Evolutionary conservation across 2,797 vertebrate species (phyloP).

Genomic region (Labroides dimidiatus): DNA sequence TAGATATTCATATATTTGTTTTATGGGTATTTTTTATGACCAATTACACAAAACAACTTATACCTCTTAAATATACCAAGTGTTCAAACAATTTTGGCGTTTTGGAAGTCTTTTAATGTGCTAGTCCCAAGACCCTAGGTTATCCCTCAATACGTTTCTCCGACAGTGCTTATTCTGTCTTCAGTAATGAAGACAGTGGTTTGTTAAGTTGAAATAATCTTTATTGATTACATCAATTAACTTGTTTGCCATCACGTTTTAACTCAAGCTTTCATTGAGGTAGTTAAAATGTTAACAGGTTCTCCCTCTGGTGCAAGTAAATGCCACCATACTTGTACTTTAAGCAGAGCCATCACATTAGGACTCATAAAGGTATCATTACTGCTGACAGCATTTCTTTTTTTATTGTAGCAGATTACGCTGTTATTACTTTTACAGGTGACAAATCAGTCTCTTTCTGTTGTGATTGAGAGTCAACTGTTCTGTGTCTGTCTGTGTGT

Average conservation of each 20-base stretch:
- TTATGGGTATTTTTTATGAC: too few relatives aligned
- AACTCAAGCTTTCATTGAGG: not conserved
- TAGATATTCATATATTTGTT: too few relatives aligned
- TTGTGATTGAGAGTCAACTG: not conserved
- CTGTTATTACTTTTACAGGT: not conserved
- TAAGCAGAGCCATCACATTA: slow-evolving; percentile 8
- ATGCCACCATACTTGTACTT: slow-evolving; percentile 1
- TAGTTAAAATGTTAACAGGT: not conserved
- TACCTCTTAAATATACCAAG: too few relatives aligned
- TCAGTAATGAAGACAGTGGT: not conserved
- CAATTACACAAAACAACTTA: too few relatives aligned
- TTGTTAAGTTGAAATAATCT: not conserved
- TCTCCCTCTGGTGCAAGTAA: not conserved
- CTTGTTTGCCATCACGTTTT: not conserved
- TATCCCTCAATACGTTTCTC: not conserved
- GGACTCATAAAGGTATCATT: slow-evolving; percentile 17
- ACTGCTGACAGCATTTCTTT: slow-evolving; percentile 20
- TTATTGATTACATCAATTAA: not conserved
- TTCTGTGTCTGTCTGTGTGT: not conserved
- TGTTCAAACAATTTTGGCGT: too few relatives aligned
- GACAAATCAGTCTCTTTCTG: not conserved
- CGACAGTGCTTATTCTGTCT: not conserved
- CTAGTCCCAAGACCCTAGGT: too few relatives aligned
- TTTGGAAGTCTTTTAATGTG: too few relatives aligned
- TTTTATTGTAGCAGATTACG: not conserved